phyloP scores from a whole-genome alignment of 64 coral and sea anemone genomes.

The Montipora foliosa region DNA sequence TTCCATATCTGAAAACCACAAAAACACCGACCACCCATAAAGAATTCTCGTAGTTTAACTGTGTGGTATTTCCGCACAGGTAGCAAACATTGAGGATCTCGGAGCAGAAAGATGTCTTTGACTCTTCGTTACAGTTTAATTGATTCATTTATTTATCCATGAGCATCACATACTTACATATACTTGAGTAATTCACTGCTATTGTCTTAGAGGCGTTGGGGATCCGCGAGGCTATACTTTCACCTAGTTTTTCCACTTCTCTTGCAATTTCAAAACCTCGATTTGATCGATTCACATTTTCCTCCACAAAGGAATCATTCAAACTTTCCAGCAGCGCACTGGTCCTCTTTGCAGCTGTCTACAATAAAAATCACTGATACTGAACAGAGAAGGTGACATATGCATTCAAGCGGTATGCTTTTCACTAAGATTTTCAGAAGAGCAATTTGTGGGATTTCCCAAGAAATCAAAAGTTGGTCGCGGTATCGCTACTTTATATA shows the following conservation, averaged over 20 bases:
- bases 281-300: not conserved
- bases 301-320: not conserved
- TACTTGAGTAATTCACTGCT: slow-evolving; percentile 49
- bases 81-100: too few relatives aligned
- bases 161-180: slow-evolving; percentile 13
- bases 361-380: not conserved
- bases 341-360: slow-evolving; percentile 56
- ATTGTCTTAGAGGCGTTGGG: not conserved
- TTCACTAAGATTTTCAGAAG: too few relatives aligned
- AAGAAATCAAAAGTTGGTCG: too few relatives aligned
- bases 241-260: slow-evolving; percentile 63
- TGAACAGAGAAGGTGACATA: not conserved
- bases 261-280: slow-evolving; percentile 29
- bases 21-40: not conserved
- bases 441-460: too few relatives aligned
- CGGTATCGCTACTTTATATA: too few relatives aligned
- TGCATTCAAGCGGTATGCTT: too few relatives aligned
- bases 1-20: slow-evolving; percentile 31
- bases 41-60: too few relatives aligned
- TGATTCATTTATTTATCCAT: too few relatives aligned
- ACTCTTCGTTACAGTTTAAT: too few relatives aligned
- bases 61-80: too few relatives aligned
- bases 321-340: slow-evolving; percentile 23
- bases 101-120: too few relatives aligned
- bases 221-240: slow-evolving; percentile 42